Conservation (phyloP, 1,140 invertebrate species). For the Ridgeia piscesae region DNA sequence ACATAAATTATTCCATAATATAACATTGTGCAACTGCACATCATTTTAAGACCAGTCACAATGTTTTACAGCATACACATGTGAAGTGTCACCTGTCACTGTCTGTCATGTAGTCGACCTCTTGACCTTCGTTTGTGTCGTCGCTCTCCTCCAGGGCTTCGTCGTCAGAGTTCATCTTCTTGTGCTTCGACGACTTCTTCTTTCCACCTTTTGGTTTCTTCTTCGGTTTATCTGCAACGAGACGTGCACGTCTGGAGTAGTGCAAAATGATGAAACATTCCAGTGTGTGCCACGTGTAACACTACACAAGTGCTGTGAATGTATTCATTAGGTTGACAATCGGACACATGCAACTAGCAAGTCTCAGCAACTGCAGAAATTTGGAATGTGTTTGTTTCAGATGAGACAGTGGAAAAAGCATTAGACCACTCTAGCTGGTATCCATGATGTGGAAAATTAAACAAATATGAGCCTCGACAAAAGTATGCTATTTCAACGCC, state of each 20-base stretch:
- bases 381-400: no score
- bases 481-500: no score
- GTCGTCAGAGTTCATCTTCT: constrained; percentile 71
- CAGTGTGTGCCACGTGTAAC: not conserved
- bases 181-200: constrained; percentile 70
- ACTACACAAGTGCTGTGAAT: not conserved
- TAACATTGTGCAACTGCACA: not conserved
- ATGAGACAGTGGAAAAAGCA: no score
- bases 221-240: not conserved
- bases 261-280: not conserved
- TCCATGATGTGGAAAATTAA: no score
- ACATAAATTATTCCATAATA: not conserved
- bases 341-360: no score
- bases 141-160: constrained; percentile 94
- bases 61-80: not conserved
- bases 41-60: not conserved
- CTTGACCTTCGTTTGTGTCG: constrained; percentile 92
- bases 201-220: constrained; percentile 37
- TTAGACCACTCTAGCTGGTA: no score
- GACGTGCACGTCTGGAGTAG: not conserved
- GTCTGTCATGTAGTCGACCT: constrained; percentile 67
- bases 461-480: no score
- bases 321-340: not conserved
- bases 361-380: no score
- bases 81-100: constrained; percentile 39